Conservation (phyloP, 35 echinoderm and acorn worm genomes). For the Ophiothrix spiculata region DNA sequence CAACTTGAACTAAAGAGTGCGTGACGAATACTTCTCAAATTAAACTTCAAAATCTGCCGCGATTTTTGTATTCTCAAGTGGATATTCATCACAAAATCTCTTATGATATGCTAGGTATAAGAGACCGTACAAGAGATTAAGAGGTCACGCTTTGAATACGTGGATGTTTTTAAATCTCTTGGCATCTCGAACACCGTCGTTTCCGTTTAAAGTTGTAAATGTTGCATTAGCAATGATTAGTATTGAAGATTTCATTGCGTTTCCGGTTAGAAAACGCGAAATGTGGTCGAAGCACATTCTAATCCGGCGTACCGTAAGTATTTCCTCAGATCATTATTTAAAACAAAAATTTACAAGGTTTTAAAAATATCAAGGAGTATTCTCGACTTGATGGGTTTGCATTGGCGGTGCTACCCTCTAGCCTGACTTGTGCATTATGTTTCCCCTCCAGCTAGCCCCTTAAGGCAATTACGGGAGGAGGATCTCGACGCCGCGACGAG, state of each 20-base stretch:
- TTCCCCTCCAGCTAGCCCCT: background rate
- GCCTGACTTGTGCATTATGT: background rate
- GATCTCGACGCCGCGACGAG: background rate
- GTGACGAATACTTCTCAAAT: background rate
- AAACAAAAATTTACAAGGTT: too few species aligned
- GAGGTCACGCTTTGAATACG: background rate
- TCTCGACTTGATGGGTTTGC: background rate
- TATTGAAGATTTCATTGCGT: too few species aligned
- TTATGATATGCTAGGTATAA: background rate
- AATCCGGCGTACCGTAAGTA: too few species aligned
- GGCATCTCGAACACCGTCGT: background rate
- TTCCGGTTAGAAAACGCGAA: background rate
- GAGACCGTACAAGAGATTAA: background rate
- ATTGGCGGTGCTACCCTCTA: background rate
- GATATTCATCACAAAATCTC: background rate
- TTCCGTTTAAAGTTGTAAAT: background rate
- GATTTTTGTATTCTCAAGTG: background rate
- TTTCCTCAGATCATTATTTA: too few species aligned
- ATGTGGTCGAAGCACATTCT: background rate
- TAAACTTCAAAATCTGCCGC: background rate
- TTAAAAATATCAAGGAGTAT: background rate
- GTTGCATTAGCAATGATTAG: too few species aligned
- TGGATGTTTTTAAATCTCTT: background rate
- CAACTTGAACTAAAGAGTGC: conserved; percentile 6
- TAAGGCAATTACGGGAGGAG: background rate